Conservation (phyloP, 2,797 vertebrate genomes). For the Acridotheres tristis region DNA sequence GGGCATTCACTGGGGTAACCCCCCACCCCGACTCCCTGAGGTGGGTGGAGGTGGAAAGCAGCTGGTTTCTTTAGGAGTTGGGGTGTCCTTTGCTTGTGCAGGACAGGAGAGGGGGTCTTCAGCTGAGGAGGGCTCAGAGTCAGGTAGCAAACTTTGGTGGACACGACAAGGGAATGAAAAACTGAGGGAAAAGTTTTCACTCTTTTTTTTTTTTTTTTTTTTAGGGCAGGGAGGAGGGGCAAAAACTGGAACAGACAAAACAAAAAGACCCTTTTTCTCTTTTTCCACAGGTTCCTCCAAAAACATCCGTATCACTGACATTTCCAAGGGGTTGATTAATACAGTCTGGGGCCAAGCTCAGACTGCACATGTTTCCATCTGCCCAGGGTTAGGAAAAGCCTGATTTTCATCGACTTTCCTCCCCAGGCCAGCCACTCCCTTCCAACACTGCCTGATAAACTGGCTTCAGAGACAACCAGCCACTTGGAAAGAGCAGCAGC, state of each 20-base stretch:
- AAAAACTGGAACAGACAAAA: background rate
- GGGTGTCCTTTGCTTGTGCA: background rate
- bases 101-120: background rate
- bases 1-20: background rate
- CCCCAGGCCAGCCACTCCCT: slow-evolving; percentile 58
- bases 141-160: background rate
- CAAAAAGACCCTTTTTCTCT: slow-evolving; percentile 11
- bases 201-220: background rate
- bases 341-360: background rate
- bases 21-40: background rate
- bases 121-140: background rate
- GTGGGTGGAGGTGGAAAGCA: background rate
- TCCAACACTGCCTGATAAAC: slow-evolving; percentile 56
- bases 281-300: slow-evolving; percentile 40
- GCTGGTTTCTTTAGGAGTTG: background rate
- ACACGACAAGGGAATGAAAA: background rate
- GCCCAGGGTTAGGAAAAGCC: slow-evolving; percentile 42
- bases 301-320: background rate
- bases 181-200: background rate
- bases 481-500: background rate
- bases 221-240: background rate
- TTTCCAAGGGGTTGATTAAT: slow-evolving; percentile 47
- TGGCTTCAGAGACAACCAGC: slow-evolving; percentile 54
- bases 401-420: slow-evolving; percentile 33
- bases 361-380: slow-evolving; percentile 43